Conservation (phyloP, 2,797 vertebrate genomes). For the Gila robusta region DNA sequence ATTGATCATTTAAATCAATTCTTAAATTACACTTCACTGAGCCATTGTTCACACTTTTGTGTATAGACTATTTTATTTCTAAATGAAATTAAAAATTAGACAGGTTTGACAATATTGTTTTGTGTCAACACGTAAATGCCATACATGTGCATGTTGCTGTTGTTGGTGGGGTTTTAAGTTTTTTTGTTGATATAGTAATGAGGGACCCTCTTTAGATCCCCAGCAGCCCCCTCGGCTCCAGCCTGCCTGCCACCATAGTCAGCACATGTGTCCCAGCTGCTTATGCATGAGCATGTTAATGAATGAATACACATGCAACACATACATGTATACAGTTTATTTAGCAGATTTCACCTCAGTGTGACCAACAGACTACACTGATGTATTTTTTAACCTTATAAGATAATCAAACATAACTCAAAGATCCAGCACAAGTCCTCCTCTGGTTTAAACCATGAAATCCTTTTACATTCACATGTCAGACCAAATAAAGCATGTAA, state of each 20-base stretch:
- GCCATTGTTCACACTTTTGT: background rate
- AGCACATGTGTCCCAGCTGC: slow-evolving; percentile 83
- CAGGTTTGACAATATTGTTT: background rate
- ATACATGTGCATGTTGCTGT: slow-evolving; percentile 37
- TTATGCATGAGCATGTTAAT: slow-evolving; percentile 32
- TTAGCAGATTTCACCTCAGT: background rate
- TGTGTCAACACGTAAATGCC: slow-evolving; percentile 13
- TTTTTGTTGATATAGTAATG: slow-evolving; percentile 55
- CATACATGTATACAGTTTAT: slow-evolving; percentile 28
- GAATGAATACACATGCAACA: slow-evolving; percentile 33
- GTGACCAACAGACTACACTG: background rate
- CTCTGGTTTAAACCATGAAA: background rate
- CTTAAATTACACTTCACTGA: background rate
- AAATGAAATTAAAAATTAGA: background rate
- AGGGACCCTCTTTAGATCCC: slow-evolving; percentile 67
- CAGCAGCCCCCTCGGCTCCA: slow-evolving; percentile 75
- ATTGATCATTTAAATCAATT: background rate
- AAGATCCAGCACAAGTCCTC: background rate
- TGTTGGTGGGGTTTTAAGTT: slow-evolving; percentile 16
- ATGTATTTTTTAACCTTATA: background rate
- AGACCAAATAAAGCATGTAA: background rate
- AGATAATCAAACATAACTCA: background rate
- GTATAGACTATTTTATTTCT: background rate
- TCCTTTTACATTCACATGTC: background rate
- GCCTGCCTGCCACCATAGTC: slow-evolving; percentile 79